phyloP scores from a whole-genome alignment of 2,888 invertebrate species.

The Dione vanillae region DNA sequence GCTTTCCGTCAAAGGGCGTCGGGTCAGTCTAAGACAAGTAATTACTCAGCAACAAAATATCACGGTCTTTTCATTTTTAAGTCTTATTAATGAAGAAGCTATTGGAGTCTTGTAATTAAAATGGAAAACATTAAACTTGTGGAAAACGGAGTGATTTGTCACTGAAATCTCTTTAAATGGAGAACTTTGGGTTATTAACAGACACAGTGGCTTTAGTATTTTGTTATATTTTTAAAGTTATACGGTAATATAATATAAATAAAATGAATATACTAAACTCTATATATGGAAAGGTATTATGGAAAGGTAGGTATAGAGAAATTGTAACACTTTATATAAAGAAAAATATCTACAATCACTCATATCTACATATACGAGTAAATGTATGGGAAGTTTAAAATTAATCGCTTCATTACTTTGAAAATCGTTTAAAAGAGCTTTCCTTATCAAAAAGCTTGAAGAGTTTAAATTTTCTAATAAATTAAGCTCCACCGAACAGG shows the following conservation, averaged over 20 bases:
- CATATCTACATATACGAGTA: neutral
- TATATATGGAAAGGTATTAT: no score
- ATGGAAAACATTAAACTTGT: conserved; percentile 5
- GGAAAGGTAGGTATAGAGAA: no score
- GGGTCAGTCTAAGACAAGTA: conserved; percentile 29
- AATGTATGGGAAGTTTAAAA: neutral
- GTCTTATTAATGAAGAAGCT: conserved; percentile 26
- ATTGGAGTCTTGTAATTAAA: conserved; percentile 11
- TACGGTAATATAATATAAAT: no score
- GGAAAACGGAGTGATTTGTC: conserved; percentile 6
- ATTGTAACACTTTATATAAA: neutral
- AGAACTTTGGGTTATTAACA: no score
- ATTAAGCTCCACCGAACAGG: conserved; percentile 35
- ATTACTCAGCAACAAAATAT: conserved; percentile 30
- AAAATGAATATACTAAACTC: no score
- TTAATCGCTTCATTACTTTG: conserved; percentile 3
- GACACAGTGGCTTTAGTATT: no score
- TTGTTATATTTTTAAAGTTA: no score
- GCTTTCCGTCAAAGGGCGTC: conserved; percentile 3
- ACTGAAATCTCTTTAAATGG: neutral
- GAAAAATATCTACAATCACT: neutral
- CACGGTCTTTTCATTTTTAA: conserved; percentile 24
- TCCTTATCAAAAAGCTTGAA: conserved; percentile 10
- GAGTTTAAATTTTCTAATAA: conserved; percentile 36
- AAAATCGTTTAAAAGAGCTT: conserved; percentile 5